These are phyloP conservation scores for Trachelus iudaicus DNA, from an alignment of 2,888 invertebrate genomes.

Conservation along the genomic window DNA sequence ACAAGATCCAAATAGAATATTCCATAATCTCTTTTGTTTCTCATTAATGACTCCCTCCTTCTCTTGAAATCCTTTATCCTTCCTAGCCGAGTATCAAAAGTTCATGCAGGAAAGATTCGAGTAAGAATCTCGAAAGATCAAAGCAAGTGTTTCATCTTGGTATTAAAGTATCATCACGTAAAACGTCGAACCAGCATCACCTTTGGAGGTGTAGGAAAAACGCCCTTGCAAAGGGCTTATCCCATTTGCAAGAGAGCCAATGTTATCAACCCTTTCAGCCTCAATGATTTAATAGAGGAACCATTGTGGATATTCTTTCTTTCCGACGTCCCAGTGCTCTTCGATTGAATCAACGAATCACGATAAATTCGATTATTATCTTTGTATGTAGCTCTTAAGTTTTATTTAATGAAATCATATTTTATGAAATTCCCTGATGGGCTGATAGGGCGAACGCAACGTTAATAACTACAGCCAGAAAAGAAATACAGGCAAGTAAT, in stretches of 20 bases:
- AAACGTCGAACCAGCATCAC: neutral
- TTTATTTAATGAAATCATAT: neutral
- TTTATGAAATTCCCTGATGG: neutral
- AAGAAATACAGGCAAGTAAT: neutral
- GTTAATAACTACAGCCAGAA: neutral
- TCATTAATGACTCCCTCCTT: neutral
- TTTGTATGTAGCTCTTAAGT: neutral
- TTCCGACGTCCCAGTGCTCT: neutral
- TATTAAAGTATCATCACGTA: neutral
- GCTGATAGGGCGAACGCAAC: neutral
- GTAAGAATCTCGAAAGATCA: neutral
- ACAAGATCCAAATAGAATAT: neutral
- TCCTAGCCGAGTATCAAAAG: neutral
- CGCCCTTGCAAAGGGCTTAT: too few species aligned
- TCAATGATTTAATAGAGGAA: neutral
- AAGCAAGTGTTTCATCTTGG: neutral
- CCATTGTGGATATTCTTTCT: neutral
- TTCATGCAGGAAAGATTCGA: neutral
- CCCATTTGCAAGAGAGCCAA: too few species aligned
- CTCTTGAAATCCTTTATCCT: neutral
- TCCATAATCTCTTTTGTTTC: neutral
- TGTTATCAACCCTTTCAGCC: neutral
- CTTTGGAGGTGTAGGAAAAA: neutral
- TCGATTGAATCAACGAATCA: neutral
- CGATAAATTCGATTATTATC: neutral